Conservation (phyloP, 1,140 invertebrate species). For the Arion vulgaris region DNA sequence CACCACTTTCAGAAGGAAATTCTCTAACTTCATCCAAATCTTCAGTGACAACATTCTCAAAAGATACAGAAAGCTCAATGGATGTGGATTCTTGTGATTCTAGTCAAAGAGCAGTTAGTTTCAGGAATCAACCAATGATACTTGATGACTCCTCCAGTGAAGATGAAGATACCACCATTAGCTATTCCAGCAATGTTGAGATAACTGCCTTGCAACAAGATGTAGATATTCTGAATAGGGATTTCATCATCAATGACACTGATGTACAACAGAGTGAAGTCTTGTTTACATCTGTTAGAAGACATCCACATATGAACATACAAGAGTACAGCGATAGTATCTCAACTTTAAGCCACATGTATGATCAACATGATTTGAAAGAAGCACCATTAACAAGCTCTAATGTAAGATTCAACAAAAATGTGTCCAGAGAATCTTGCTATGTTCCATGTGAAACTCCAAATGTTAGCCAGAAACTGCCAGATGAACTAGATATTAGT, state of each 20-base stretch:
- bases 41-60: slow-evolving; percentile 11
- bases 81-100: slow-evolving; percentile 30
- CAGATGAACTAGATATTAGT: slow-evolving; percentile 33
- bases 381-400: not conserved
- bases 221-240: not conserved
- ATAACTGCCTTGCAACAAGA: not conserved
- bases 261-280: not conserved
- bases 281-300: not conserved
- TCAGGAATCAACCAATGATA: not conserved
- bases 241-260: not conserved
- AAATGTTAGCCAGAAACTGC: not conserved
- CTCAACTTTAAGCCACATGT: not conserved
- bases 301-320: not conserved
- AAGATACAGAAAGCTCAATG: slow-evolving; percentile 36
- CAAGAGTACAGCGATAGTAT: not conserved
- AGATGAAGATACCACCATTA: slow-evolving; percentile 29
- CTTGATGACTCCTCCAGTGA: slow-evolving; percentile 12
- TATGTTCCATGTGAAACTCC: not conserved
- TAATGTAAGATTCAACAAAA: not conserved
- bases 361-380: not conserved
- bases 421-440: not conserved
- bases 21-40: slow-evolving; percentile 19
- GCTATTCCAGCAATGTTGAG: slow-evolving; percentile 11
- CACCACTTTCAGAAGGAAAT: not conserved
- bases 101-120: not conserved